phyloP scores from a whole-genome alignment of 2,888 invertebrate genomes.

The Caenorhabditis panamensis region DNA sequence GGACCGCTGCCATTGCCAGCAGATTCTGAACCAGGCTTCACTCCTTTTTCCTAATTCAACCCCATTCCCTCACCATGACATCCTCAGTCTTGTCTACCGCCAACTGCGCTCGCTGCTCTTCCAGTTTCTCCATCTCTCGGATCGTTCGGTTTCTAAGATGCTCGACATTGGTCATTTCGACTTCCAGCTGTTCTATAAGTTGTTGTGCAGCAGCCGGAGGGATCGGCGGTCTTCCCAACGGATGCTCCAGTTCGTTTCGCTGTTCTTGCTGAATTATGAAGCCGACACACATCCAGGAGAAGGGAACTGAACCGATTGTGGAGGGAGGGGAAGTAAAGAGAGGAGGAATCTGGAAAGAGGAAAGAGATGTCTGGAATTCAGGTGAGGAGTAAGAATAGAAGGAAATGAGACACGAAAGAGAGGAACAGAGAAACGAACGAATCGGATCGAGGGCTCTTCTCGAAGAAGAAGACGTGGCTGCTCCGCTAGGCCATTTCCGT shows the following conservation, averaged over 20 bases:
- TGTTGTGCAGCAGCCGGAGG: neutral
- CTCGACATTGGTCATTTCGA: slow-evolving; percentile 16
- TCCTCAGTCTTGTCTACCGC: slow-evolving; percentile 16
- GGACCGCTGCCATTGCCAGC: slow-evolving; percentile 13
- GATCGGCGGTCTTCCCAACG: neutral
- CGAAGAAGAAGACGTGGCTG: slow-evolving; percentile 9
- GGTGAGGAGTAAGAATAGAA: neutral
- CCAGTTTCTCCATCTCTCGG: slow-evolving; percentile 13
- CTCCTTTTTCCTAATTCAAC: neutral
- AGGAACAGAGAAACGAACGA: slow-evolving; percentile 21
- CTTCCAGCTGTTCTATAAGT: slow-evolving; percentile 5
- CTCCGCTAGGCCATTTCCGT: slow-evolving; percentile 25
- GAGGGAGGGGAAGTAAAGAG: neutral
- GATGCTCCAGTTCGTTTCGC: neutral
- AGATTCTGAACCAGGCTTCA: slow-evolving; percentile 1
- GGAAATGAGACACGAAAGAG: neutral
- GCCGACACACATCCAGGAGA: slow-evolving; percentile 31
- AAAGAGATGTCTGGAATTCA: neutral
- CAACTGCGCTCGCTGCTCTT: neutral
- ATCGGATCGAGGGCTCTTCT: slow-evolving; percentile 31
- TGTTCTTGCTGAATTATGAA: slow-evolving; percentile 21
- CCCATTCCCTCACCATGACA: neutral
- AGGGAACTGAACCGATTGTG: neutral
- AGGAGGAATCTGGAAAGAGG: neutral
- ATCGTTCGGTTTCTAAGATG: slow-evolving; percentile 19